Percentiles rank a stretch among this genome's conserved stretches.
Conservation (phyloP, 2,797 vertebrate genomes). For the Strix occidentalis region DNA sequence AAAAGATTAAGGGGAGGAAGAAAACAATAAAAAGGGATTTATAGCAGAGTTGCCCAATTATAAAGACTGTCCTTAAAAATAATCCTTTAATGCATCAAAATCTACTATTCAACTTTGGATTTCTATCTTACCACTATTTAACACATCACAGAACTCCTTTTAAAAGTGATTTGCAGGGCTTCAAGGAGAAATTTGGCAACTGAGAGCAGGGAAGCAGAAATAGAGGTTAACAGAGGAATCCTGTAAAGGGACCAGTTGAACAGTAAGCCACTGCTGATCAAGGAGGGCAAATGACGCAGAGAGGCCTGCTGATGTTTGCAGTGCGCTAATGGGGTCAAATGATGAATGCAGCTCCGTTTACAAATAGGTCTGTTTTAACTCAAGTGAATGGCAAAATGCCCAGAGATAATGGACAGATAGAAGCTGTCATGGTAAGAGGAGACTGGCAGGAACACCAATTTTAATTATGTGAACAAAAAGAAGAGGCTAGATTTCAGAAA, state of each 20-base stretch:
- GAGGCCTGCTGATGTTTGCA: neutral
- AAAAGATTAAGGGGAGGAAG: neutral
- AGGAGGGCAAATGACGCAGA: neutral
- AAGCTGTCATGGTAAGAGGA: neutral
- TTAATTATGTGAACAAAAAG: neutral
- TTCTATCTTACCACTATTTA: neutral
- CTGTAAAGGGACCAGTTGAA: accelerated
- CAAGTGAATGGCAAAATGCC: neutral
- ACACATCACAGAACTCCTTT: neutral
- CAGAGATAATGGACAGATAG: neutral
- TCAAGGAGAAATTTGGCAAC: neutral
- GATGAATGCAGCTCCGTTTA: neutral
- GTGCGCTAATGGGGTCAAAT: neutral
- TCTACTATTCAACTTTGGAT: neutral
- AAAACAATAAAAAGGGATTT: neutral
- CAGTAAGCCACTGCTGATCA: neutral
- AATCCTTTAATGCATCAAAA: neutral
- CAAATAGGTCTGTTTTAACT: neutral
- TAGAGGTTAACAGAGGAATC: neutral
- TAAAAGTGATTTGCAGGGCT: neutral
- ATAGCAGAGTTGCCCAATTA: neutral
- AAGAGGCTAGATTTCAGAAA: neutral
- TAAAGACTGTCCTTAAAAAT: neutral
- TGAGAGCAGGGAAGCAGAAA: neutral
- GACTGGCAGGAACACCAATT: neutral